Conservation (phyloP, 2,797 vertebrate species). For the Sebastolobus altivelis region DNA sequence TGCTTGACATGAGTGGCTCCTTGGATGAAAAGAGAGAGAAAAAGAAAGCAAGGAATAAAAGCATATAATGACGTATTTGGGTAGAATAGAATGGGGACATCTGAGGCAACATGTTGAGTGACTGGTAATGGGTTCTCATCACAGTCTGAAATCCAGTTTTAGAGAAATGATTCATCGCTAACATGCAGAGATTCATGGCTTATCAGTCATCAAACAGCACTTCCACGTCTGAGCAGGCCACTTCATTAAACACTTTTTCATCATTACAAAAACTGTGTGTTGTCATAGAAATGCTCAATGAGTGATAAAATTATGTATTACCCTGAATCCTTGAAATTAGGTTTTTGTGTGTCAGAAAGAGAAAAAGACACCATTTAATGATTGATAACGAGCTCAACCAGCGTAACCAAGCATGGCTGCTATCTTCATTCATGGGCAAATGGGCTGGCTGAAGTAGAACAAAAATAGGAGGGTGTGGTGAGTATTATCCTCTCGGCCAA, state of each 20-base stretch:
- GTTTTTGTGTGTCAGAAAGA: background rate
- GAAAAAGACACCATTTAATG: background rate
- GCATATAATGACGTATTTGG: background rate
- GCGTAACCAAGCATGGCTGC: background rate
- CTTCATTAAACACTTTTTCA: conserved; percentile 14
- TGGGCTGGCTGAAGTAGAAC: background rate
- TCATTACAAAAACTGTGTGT: conserved; percentile 17
- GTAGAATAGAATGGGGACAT: background rate
- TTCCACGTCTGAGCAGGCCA: background rate
- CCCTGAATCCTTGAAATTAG: background rate
- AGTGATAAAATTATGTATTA: background rate
- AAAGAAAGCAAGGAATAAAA: background rate
- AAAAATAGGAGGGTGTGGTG: background rate
- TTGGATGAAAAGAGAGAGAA: background rate
- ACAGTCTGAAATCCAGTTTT: background rate
- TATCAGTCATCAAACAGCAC: background rate
- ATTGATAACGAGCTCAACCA: background rate
- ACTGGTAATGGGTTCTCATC: background rate
- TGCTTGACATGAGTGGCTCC: background rate
- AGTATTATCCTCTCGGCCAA: background rate
- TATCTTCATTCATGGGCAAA: background rate
- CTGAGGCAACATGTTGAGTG: background rate
- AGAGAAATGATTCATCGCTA: background rate
- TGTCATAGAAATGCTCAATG: conserved; percentile 43
- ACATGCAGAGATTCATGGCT: background rate